A percentile compares a stretch with the other conserved stretches of the same genome.
Evolutionary conservation across 2,113 vertebrate genomes (phyloP).

Genomic region (Pagrus major): DNA sequence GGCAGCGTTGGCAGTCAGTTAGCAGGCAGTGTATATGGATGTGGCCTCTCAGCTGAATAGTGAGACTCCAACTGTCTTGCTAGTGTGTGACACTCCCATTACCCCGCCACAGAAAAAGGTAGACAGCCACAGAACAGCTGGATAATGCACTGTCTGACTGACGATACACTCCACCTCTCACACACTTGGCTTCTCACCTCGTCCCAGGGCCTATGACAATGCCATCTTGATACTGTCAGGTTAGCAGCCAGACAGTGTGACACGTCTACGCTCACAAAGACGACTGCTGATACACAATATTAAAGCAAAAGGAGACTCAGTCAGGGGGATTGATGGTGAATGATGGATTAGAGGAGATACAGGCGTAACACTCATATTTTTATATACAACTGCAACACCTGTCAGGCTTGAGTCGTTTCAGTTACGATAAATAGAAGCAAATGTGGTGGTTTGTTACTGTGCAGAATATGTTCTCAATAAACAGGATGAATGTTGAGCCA

Average conservation of each 20-base stretch:
- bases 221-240: conserved; percentile 75
- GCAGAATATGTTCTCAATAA: neutral
- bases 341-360: conserved; percentile 58
- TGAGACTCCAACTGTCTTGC: conserved; percentile 77
- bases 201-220: conserved; percentile 72
- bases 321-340: conserved; percentile 43
- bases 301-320: conserved; percentile 49
- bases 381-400: neutral
- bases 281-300: conserved; percentile 59
- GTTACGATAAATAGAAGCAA: conserved; percentile 8
- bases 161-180: conserved; percentile 75
- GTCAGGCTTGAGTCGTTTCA: conserved; percentile 5
- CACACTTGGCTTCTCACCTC: conserved; percentile 72
- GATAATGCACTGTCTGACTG: conserved; percentile 83
- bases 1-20: conserved; percentile 75
- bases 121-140: conserved; percentile 80
- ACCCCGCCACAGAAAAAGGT: conserved; percentile 74
- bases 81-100: conserved; percentile 82
- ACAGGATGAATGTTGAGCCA: conserved; percentile 23
- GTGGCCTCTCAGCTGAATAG: conserved; percentile 79
- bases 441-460: conserved; percentile 1
- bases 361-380: conserved; percentile 37
- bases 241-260: conserved; percentile 55
- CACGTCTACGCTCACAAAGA: conserved; percentile 59
- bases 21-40: conserved; percentile 73